These are phyloP conservation scores for Archegozetes longisetosus DNA, from an alignment of 1,140 invertebrate genomes.

Conservation along the genomic window DNA sequence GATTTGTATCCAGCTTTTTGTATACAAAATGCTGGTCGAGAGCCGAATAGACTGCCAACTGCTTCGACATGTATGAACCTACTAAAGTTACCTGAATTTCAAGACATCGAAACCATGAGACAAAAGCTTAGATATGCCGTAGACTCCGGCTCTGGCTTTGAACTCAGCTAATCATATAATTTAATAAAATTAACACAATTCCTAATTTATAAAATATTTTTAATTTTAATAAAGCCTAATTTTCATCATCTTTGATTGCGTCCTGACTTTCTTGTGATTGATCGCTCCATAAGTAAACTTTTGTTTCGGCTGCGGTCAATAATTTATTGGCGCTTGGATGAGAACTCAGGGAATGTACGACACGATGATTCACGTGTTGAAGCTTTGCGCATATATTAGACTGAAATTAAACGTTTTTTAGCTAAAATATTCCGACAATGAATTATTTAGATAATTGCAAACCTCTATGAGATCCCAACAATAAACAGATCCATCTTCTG, in stretches of 20 bases:
- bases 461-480: constrained; percentile 49
- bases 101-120: constrained; percentile 52
- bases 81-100: constrained; percentile 81
- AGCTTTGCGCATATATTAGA: constrained; percentile 41
- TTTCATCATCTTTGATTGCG: not conserved
- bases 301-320: constrained; percentile 33
- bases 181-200: not conserved
- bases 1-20: constrained; percentile 85
- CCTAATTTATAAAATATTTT: not conserved
- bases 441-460: constrained; percentile 4
- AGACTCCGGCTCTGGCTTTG: constrained; percentile 85
- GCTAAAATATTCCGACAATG: too few species aligned
- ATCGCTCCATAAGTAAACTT: constrained; percentile 33
- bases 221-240: constrained; percentile 1
- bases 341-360: constrained; percentile 34
- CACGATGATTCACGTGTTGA: constrained; percentile 24
- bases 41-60: constrained; percentile 70
- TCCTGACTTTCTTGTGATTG: constrained; percentile 12
- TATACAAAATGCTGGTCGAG: constrained; percentile 68
- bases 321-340: constrained; percentile 35
- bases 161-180: constrained; percentile 52
- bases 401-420: constrained; percentile 16
- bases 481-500: constrained; percentile 62
- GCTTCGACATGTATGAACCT: constrained; percentile 97
- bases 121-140: constrained; percentile 84